Base-by-base conservation (phyloP, 1,140 invertebrate genomes). In the Papilio helenus region DNA sequence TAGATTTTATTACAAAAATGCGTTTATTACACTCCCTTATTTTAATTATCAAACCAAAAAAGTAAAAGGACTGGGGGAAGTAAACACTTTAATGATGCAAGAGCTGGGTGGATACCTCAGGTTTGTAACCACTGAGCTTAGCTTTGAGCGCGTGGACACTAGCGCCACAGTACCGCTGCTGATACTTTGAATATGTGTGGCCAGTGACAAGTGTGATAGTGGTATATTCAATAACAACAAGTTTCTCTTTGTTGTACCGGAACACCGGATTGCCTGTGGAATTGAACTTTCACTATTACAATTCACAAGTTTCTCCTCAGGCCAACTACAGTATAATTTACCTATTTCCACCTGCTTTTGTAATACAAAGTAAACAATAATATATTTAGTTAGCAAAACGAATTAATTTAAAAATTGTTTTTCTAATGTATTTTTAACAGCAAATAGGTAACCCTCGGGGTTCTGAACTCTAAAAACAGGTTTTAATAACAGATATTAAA, bases 71-170 rank as follows among this genome's bases (percentile, higher is more conserved):
- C 34, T 39, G 14, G 23, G 14, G 23, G 23, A 3, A 68, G 23
- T 29, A 14, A 68, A 68, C 61, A 68, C 61, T 68, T 65, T 65
- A 65, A 65, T 65, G 61, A 65, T 65, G 61, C 23, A 65, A 65
- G 29, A 26, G 58, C 23, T 65, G n/a, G n/a, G n/a, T n/a, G n/a
- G n/a, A n/a, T n/a, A 4, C 26, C 61, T 29, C 3, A 39, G 34
- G 4, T 39, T 68, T 68, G 14, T 26, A 68, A 29, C 29, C 1
- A 26, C 23, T 29, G 26, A 68, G 26, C 61, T 68, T 34, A 29
- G 26, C 61, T 68, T 68, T 68, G 61, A 29, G 26, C 23, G 23
- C 58, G 58, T 10, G 20, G 14, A 29, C 61, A 68, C 26, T 34
- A 29, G 12, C 61, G 61, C 61, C 26, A 34, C 23, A 9, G 58